Base-by-base conservation (phyloP, 92 coral and sea anemone genomes). In the Heliopora coerulea region DNA sequence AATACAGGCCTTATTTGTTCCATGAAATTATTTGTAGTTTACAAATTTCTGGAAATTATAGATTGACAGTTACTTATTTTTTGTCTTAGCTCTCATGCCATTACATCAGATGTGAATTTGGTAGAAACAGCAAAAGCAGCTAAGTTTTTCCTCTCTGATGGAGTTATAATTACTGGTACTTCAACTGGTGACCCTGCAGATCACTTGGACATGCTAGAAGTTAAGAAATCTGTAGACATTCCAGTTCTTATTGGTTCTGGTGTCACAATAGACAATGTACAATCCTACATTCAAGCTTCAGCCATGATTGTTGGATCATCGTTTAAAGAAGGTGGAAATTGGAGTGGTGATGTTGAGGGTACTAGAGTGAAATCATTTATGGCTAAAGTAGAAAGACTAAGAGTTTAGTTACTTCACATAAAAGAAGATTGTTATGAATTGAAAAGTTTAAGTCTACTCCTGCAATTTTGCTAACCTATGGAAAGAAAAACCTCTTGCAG, bases 181-280 rank as follows among this genome's bases (percentile, higher is more conserved):
- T 67, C 88, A 60, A 95, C 99, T 49, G 99, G 96, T 12, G 80
- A 44, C 31, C 95, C 90, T 30, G 96, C 99, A 27, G 90, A 88
- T 73, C 85, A 81, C 65, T 83, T 83, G 54, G 99, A 95, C 78
- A 65, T 95, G 89, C 84, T 87, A 24, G 68, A 64, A 48, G 82
- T 90, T 34, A 89, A 87, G 59, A 96, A 95, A 65, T 79, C 91
- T 6, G 89, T 90, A 23, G 77, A 83, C 35, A 44, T 95, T 42
- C 99, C 99, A 64, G 83, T 95, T 30, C 73, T 95, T 28, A 80
- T 95, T 83, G 99, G 99, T 26, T 95, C 99, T 20, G 99, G 99
- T 20, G 99, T 95, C 40, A 81, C 83, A 75, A 72, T 82, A 37
- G 75, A 59, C 29, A 95, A 95, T 68, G 69, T 95, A 41, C 89